Evolutionary conservation across 2,888 invertebrate species (phyloP).

Genomic region (Poecilobothrus nobilitatus): DNA sequence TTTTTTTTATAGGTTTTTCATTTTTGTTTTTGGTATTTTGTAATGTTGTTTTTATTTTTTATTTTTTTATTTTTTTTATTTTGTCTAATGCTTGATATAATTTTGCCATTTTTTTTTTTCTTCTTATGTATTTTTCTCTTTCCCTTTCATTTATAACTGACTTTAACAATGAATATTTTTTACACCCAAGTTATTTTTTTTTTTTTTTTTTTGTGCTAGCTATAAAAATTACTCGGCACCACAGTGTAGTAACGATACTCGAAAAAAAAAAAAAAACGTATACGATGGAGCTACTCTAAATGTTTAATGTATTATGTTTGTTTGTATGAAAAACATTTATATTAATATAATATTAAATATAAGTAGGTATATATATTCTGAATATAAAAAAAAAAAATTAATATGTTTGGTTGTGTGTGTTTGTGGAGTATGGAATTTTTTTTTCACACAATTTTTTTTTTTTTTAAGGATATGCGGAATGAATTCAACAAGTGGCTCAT

Average conservation of each 20-base stretch:
- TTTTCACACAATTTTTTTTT: conserved; percentile 2
- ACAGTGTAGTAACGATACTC: neutral
- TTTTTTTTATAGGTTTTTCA: neutral
- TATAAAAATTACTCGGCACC: neutral
- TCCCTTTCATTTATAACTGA: neutral
- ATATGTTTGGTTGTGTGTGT: neutral
- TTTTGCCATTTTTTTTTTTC: neutral
- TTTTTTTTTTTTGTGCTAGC: neutral
- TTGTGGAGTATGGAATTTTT: too few species aligned
- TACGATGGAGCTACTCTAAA: neutral
- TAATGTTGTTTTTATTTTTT: neutral
- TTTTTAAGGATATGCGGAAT: conserved; percentile 19
- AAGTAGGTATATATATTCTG: neutral
- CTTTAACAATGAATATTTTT: neutral
- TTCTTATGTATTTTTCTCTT: neutral
- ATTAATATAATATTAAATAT: neutral
- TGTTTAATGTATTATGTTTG: neutral
- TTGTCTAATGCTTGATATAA: too few species aligned
- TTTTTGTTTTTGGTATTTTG: neutral
- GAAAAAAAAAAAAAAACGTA: too few species aligned
- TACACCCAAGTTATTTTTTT: too few species aligned
- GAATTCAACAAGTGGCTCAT: conserved; percentile 30
- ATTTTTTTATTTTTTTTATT: too few species aligned
- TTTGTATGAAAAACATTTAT: neutral
- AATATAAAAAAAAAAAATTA: neutral